Percentiles rank a stretch among this genome's conserved stretches.
These are phyloP conservation scores for Opisthocomus hoazin DNA, from an alignment of 2,113 vertebrate species.

Conservation along the genomic window DNA sequence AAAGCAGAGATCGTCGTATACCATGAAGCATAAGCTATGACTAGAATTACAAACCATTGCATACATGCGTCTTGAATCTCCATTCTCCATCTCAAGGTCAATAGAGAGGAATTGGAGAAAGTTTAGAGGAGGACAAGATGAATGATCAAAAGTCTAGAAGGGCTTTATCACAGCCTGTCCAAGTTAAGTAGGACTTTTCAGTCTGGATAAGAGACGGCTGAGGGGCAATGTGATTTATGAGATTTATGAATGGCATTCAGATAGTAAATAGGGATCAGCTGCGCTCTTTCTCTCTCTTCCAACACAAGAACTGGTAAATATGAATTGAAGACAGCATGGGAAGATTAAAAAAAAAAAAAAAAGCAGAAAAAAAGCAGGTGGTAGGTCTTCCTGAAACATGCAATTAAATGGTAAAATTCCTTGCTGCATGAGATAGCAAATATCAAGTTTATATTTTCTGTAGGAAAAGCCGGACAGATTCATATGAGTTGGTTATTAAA, in stretches of 20 bases:
- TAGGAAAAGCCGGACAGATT: neutral
- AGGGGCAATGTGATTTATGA: neutral
- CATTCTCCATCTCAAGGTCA: neutral
- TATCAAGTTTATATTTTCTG: neutral
- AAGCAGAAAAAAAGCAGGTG: neutral
- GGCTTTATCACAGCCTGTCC: neutral
- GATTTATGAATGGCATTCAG: neutral
- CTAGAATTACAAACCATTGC: neutral
- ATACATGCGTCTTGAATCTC: neutral
- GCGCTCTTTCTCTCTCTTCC: neutral
- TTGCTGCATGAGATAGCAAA: neutral
- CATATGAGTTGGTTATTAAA: neutral
- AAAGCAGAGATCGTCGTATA: neutral
- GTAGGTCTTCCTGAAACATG: neutral
- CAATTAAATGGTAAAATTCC: neutral
- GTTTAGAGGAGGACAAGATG: neutral
- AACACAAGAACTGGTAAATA: neutral
- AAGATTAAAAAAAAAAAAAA: neutral
- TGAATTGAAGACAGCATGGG: neutral
- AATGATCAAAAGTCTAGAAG: neutral
- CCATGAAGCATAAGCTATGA: neutral
- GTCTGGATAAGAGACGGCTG: neutral
- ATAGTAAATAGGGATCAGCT: neutral
- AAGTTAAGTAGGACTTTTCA: neutral
- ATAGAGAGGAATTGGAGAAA: neutral